Conservation (phyloP, 2,888 invertebrate genomes). For the Watsonalla cultraria region DNA sequence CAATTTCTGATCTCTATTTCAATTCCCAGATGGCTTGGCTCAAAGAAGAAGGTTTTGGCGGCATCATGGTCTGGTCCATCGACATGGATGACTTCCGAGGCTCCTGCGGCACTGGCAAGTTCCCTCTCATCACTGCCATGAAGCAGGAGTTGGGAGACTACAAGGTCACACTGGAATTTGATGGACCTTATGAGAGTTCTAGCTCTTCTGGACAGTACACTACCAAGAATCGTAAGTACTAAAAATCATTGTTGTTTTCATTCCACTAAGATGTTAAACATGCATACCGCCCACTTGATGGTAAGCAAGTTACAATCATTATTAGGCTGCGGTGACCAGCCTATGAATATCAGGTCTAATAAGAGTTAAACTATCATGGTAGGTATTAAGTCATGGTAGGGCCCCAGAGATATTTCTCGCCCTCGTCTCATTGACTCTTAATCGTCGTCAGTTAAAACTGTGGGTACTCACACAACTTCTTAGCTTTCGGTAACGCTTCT, state of each 20-base stretch:
- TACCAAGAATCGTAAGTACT: slow-evolving; percentile 91
- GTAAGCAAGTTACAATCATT: too few relatives aligned
- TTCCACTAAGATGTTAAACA: not conserved
- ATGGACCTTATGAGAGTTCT: slow-evolving; percentile 90
- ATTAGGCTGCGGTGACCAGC: too few relatives aligned
- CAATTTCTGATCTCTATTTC: not conserved
- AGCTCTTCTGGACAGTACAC: slow-evolving; percentile 87
- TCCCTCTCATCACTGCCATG: slow-evolving; percentile 92
- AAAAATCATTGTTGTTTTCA: not conserved
- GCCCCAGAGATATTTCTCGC: too few relatives aligned
- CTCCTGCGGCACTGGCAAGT: slow-evolving; percentile 93
- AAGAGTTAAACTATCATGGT: too few relatives aligned
- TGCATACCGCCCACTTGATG: too few relatives aligned
- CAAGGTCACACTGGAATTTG: slow-evolving; percentile 88
- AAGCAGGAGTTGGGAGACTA: slow-evolving; percentile 91
- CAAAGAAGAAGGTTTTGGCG: slow-evolving; percentile 95
- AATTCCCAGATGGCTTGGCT: slow-evolving; percentile 90
- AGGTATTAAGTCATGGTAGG: too few relatives aligned
- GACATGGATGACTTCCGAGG: slow-evolving; percentile 98
- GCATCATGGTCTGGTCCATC: slow-evolving; percentile 98
- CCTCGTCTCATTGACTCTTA: too few relatives aligned
- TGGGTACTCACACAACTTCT: too few relatives aligned
- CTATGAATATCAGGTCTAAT: too few relatives aligned
- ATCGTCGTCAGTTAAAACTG: too few relatives aligned
- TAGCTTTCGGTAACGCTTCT: too few relatives aligned